Conservation (phyloP, 2,888 invertebrate species). For the Idaea aversata region DNA sequence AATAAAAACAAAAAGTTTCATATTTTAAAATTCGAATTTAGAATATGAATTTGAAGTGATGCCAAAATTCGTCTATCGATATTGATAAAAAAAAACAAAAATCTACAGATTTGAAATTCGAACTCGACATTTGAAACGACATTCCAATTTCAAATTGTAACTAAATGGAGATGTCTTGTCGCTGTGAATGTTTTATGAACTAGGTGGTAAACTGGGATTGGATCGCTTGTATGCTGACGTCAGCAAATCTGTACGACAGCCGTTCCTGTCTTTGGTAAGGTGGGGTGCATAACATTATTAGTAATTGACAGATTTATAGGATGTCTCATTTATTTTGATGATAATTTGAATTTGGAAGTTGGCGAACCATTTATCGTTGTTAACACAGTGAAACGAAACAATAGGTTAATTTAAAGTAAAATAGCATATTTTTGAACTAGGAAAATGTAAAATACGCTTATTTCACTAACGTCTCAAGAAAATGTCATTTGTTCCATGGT, state of each 20-base stretch:
- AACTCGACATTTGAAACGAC: slow-evolving; percentile 4
- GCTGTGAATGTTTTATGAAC: slow-evolving; percentile 25
- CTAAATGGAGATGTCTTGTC: slow-evolving; percentile 30
- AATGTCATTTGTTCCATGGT: too few species aligned
- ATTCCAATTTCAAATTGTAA: slow-evolving; percentile 13
- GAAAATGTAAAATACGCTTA: too few species aligned
- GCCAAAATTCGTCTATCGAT: neutral
- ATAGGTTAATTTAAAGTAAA: too few species aligned
- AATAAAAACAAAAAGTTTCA: neutral
- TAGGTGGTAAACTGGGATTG: neutral
- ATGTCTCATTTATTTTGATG: neutral
- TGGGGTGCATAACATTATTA: slow-evolving; percentile 1
- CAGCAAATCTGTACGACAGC: neutral
- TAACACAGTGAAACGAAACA: too few species aligned
- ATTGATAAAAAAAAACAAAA: neutral
- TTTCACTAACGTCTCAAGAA: too few species aligned
- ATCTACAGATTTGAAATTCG: neutral
- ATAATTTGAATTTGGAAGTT: neutral
- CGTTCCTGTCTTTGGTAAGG: neutral
- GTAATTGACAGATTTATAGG: neutral
- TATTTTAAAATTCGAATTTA: neutral
- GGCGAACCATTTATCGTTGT: neutral
- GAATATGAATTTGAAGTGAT: neutral
- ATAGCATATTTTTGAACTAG: too few species aligned
- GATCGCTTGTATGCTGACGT: slow-evolving; percentile 1